Percentiles rank a stretch among this genome's conserved stretches.
phyloP scores from a whole-genome alignment of 1,140 invertebrate genomes.

The Geopemphigus sp. region DNA sequence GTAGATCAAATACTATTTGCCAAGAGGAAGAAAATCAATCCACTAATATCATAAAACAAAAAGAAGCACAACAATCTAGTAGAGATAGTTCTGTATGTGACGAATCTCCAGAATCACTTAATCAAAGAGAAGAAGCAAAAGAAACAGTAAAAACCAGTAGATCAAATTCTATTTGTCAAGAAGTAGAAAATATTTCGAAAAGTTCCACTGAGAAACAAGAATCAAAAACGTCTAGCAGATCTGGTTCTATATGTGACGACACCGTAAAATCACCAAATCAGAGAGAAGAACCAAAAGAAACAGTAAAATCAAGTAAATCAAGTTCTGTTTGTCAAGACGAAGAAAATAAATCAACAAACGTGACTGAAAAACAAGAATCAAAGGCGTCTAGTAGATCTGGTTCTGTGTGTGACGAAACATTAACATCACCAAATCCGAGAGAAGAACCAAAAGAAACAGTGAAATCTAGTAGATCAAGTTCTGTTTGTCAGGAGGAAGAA shows the following conservation, averaged over 20 bases:
- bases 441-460: too few species aligned
- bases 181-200: background rate
- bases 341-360: background rate
- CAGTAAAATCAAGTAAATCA: background rate
- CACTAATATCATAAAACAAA: accelerated
- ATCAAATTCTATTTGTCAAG: background rate
- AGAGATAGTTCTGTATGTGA: background rate
- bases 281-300: too few species aligned
- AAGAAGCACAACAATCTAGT: background rate
- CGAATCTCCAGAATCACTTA: too few species aligned
- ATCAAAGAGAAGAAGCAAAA: too few species aligned
- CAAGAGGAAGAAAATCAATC: background rate
- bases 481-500: background rate
- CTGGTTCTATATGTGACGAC: background rate
- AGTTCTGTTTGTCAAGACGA: background rate
- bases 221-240: background rate
- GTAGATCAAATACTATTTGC: background rate
- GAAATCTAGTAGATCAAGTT: background rate
- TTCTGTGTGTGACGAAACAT: background rate
- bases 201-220: background rate
- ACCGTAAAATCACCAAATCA: accelerated
- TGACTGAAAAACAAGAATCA: too few species aligned
- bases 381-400: too few species aligned
- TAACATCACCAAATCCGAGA: too few species aligned
- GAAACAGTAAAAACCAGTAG: background rate